Conservation (phyloP, 2,113 vertebrate species). For the Paracanthobrama guichenoti region DNA sequence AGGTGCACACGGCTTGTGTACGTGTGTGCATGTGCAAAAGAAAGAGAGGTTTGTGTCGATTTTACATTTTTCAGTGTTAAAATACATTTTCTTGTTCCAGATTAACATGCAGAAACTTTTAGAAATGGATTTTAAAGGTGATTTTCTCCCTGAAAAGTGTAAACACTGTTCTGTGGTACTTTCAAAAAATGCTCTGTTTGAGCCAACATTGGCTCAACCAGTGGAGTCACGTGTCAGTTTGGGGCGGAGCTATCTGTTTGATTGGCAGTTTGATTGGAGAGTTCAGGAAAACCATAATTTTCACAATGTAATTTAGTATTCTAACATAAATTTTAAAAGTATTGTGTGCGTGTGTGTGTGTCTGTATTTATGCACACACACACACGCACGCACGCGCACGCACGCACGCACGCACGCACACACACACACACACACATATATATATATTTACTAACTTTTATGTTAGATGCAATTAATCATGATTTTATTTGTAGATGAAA, state of each 20-base stretch:
- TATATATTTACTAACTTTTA: too few relatives aligned
- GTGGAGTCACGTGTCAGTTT: background rate
- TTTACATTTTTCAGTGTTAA: background rate
- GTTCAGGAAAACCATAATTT: background rate
- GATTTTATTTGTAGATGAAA: background rate
- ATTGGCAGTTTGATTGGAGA: background rate
- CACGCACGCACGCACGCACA: too few relatives aligned
- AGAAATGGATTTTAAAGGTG: background rate
- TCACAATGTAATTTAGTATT: background rate
- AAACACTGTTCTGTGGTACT: background rate
- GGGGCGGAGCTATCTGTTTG: background rate
- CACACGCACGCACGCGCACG: too few relatives aligned
- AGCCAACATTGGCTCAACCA: background rate
- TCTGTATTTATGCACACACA: too few relatives aligned
- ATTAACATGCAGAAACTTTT: background rate
- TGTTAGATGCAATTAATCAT: too few relatives aligned
- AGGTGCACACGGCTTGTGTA: slow-evolving; percentile 16
- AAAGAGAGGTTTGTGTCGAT: background rate
- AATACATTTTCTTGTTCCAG: background rate
- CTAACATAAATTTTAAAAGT: too few relatives aligned
- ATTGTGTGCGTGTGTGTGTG: too few relatives aligned
- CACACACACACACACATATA: too few relatives aligned
- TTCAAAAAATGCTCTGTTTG: background rate
- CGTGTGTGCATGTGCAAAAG: slow-evolving; percentile 17
- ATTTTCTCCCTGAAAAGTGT: background rate